phyloP scores from a whole-genome alignment of 2,113 vertebrate genomes.

The Grammomys dolichurus region DNA sequence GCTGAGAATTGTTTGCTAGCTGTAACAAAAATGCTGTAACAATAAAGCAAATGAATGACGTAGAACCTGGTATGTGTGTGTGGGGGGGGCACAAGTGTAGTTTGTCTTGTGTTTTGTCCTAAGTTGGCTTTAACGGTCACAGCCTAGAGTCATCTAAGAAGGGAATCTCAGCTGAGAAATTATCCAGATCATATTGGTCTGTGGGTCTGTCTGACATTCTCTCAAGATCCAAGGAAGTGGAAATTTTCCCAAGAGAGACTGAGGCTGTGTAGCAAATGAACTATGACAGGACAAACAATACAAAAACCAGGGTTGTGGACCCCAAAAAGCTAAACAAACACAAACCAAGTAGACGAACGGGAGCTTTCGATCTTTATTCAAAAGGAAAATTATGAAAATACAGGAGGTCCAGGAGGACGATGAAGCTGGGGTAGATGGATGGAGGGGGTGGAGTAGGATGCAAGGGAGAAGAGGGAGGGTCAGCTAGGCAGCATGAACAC shows the following conservation, averaged over 20 bases:
- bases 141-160: neutral
- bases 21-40: neutral
- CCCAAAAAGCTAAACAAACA: neutral
- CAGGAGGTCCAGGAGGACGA: no score
- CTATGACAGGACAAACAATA: neutral
- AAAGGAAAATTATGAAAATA: neutral
- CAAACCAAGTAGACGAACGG: neutral
- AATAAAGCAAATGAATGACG: neutral
- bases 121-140: neutral
- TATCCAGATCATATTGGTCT: neutral
- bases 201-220: neutral
- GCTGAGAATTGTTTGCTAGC: neutral
- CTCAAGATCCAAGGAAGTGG: neutral
- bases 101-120: neutral
- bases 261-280: neutral
- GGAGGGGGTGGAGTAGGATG: no score
- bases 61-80: neutral
- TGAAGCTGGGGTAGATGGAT: neutral
- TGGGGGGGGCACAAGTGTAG: no score
- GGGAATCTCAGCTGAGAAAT: neutral
- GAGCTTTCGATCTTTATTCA: neutral
- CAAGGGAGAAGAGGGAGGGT: fast-evolving
- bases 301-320: neutral
- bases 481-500: neutral
- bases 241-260: neutral